phyloP scores from a whole-genome alignment of 2,113 vertebrate genomes.

The Odontesthes bonariensis region DNA sequence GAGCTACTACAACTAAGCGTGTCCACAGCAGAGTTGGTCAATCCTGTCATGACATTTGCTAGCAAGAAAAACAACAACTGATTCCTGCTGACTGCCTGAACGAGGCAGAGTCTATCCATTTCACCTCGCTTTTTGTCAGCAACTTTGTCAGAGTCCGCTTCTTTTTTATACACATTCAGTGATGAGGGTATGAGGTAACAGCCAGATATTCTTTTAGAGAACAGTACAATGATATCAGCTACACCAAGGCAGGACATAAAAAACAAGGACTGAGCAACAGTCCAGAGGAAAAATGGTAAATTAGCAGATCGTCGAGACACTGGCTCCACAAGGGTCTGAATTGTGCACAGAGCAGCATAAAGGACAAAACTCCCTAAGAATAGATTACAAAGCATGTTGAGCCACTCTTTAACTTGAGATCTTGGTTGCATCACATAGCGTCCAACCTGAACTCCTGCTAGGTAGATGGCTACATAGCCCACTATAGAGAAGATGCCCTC shows the following conservation, averaged over 20 bases:
- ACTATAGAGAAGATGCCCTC: slow-evolving; percentile 91
- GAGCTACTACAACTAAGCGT: slow-evolving; percentile 84
- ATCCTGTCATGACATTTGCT: slow-evolving; percentile 91
- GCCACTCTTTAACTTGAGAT: slow-evolving; percentile 83
- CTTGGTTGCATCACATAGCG: slow-evolving; percentile 83
- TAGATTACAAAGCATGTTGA: slow-evolving; percentile 69
- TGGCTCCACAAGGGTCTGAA: slow-evolving; percentile 81
- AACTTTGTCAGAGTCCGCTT: background rate
- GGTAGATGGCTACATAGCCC: slow-evolving; percentile 91
- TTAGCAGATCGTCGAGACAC: slow-evolving; percentile 94
- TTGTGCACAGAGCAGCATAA: slow-evolving; percentile 73
- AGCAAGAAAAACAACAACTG: slow-evolving; percentile 93
- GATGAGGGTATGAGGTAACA: slow-evolving; percentile 84
- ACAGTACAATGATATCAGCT: slow-evolving; percentile 85
- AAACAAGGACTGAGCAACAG: slow-evolving; percentile 85
- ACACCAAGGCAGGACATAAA: slow-evolving; percentile 82
- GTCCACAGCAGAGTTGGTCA: slow-evolving; percentile 88
- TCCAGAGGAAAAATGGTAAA: slow-evolving; percentile 91
- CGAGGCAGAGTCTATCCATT: slow-evolving; percentile 79
- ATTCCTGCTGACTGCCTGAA: slow-evolving; percentile 92
- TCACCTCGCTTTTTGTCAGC: slow-evolving; percentile 18
- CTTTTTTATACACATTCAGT: slow-evolving; percentile 76
- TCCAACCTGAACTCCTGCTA: slow-evolving; percentile 93
- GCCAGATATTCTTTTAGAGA: slow-evolving; percentile 84
- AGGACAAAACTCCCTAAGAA: slow-evolving; percentile 72